Conservation (phyloP, 2,888 invertebrate genomes). For the Meandrusa payeni region DNA sequence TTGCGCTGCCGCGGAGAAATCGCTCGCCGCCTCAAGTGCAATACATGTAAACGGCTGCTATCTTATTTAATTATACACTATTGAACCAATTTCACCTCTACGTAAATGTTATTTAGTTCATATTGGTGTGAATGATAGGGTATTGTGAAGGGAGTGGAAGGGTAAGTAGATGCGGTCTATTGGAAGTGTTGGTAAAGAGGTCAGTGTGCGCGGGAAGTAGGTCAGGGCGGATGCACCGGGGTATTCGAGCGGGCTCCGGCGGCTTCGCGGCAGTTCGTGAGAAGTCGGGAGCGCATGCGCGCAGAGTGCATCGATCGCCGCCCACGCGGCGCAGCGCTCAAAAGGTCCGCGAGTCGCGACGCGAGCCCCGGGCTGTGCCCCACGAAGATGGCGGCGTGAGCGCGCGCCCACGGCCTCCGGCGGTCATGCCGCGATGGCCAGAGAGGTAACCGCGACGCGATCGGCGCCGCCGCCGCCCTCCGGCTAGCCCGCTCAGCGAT, state of each 20-base stretch:
- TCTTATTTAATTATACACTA: constrained; percentile 15
- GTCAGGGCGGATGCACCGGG: constrained; percentile 62
- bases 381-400: constrained; percentile 77
- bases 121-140: constrained; percentile 31
- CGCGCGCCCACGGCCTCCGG: constrained; percentile 81
- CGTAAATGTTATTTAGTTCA: constrained; percentile 28
- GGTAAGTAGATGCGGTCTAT: constrained; percentile 35
- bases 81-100: constrained; percentile 28
- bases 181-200: constrained; percentile 40
- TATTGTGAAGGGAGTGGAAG: constrained; percentile 30
- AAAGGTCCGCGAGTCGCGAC: constrained; percentile 69
- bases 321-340: constrained; percentile 55
- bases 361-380: constrained; percentile 71
- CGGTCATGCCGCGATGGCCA: constrained; percentile 87
- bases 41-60: constrained; percentile 33
- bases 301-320: constrained; percentile 55
- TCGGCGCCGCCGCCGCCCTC: constrained; percentile 55
- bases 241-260: constrained; percentile 43
- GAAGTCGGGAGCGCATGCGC: constrained; percentile 58
- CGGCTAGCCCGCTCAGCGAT: constrained; percentile 59
- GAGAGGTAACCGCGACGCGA: constrained; percentile 81
- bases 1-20: constrained; percentile 38
- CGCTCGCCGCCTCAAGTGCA: constrained; percentile 46
- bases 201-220: constrained; percentile 66
- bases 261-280: constrained; percentile 52